Percentiles rank a stretch among this genome's conserved stretches.
phyloP scores from a whole-genome alignment of 2,888 invertebrate genomes.

The Lathronympha strigana region DNA sequence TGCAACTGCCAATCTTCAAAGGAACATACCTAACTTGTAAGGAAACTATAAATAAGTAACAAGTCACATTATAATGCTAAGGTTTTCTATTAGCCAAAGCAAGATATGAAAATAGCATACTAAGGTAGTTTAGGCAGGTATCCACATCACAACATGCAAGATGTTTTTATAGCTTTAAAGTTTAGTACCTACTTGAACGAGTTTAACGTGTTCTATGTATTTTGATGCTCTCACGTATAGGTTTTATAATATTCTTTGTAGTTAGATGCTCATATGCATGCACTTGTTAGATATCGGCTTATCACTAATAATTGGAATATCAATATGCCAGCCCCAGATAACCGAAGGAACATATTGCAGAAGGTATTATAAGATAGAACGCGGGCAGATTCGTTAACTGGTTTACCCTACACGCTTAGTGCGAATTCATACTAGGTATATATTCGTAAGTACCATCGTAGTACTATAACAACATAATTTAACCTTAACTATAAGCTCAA shows the following conservation, averaged over 20 bases:
- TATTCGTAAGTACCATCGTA: background rate
- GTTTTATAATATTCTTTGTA: background rate
- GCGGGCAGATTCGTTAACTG: background rate
- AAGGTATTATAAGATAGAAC: background rate
- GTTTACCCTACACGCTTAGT: background rate
- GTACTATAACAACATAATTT: background rate
- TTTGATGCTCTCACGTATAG: background rate
- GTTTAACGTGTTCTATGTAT: too few species aligned
- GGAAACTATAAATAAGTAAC: too few species aligned
- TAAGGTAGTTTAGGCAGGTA: too few species aligned
- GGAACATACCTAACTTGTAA: too few species aligned
- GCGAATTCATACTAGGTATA: background rate
- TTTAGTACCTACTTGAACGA: too few species aligned
- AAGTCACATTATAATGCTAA: too few species aligned
- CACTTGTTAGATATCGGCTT: constrained; percentile 23
- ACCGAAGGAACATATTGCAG: background rate
- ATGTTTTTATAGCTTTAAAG: too few species aligned
- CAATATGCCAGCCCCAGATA: constrained; percentile 24
- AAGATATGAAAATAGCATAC: too few species aligned
- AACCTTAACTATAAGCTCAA: constrained; percentile 10
- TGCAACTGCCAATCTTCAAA: too few species aligned
- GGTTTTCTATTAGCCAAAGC: too few species aligned
- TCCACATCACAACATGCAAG: too few species aligned
- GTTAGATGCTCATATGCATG: background rate
- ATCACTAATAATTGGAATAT: constrained; percentile 28